A percentile compares a stretch with the other conserved stretches of the same genome.
Evolutionary conservation across 1,140 invertebrate species (phyloP).

Genomic region (Trissolcus basalis): DNA sequence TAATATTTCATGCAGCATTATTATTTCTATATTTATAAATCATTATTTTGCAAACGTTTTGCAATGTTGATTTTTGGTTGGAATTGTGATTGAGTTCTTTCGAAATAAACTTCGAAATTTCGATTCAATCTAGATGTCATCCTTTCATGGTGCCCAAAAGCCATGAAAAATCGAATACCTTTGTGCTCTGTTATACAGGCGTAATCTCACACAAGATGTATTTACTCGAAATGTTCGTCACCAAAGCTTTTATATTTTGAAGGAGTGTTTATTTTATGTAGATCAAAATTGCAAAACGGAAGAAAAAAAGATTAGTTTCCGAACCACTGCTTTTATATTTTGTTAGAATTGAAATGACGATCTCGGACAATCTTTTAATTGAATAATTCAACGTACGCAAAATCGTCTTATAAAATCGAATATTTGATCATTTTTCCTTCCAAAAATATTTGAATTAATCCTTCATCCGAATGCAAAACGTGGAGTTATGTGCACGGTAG

Average conservation of each 20-base stretch:
- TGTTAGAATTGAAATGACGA: no score
- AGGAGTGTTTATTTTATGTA: no score
- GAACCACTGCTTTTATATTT: no score
- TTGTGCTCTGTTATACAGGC: no score
- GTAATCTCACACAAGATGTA: no score
- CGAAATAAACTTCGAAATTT: slow-evolving; percentile 38
- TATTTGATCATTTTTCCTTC: slow-evolving; percentile 13
- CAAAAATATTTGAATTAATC: slow-evolving; percentile 47
- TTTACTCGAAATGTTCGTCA: no score
- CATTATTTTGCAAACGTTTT: no score
- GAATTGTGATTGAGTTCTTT: slow-evolving; percentile 36
- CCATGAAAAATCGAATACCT: slow-evolving; percentile 36
- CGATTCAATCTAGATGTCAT: slow-evolving; percentile 8
- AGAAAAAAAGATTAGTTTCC: no score
- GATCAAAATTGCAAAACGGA: no score
- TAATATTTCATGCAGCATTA: no score
- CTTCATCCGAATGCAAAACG: slow-evolving; percentile 44
- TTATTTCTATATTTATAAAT: no score
- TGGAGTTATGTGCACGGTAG: slow-evolving; percentile 44
- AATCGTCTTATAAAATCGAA: not conserved
- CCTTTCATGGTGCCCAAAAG: slow-evolving; percentile 34
- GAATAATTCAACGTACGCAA: not conserved
- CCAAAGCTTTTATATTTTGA: no score
- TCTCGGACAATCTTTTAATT: not conserved
- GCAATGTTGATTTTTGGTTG: slow-evolving; percentile 32